These are phyloP conservation scores for Drosophila histrio DNA, from an alignment of 2,888 invertebrate genomes.

Conservation along the genomic window DNA sequence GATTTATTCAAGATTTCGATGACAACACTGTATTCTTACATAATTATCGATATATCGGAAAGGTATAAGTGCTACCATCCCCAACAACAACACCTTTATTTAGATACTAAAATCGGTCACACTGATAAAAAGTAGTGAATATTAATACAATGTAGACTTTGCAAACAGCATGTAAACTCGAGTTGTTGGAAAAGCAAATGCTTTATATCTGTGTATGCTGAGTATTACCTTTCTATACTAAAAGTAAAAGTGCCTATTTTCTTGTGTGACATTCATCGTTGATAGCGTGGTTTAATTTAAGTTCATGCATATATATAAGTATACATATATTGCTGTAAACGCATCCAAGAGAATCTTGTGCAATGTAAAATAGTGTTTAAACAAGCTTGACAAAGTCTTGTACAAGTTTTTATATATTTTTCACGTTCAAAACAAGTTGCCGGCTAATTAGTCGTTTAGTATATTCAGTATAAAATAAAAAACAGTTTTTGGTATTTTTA, in stretches of 20 bases:
- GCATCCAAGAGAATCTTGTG: background rate
- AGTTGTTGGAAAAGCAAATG: background rate
- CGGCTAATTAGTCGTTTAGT: conserved; percentile 46
- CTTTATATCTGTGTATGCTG: background rate
- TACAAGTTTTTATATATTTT: background rate
- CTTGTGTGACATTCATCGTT: background rate
- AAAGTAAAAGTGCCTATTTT: background rate
- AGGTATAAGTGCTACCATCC: background rate
- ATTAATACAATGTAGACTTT: background rate
- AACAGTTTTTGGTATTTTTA: conserved; percentile 19
- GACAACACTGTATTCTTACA: background rate
- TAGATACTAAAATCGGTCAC: conserved; percentile 11
- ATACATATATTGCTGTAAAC: background rate
- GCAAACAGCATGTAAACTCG: too few relatives aligned
- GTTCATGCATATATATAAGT: conserved; percentile 3
- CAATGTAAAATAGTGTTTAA: background rate
- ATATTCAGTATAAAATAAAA: conserved; percentile 22
- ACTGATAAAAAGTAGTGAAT: conserved; percentile 13
- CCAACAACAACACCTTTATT: background rate
- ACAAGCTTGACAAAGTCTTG: background rate
- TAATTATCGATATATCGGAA: background rate
- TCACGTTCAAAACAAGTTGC: conserved; percentile 45
- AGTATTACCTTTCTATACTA: background rate
- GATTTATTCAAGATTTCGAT: background rate
- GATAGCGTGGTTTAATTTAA: background rate